Base-by-base conservation (phyloP, 2,888 invertebrate species). In the Dorcus parallelipipedus region DNA sequence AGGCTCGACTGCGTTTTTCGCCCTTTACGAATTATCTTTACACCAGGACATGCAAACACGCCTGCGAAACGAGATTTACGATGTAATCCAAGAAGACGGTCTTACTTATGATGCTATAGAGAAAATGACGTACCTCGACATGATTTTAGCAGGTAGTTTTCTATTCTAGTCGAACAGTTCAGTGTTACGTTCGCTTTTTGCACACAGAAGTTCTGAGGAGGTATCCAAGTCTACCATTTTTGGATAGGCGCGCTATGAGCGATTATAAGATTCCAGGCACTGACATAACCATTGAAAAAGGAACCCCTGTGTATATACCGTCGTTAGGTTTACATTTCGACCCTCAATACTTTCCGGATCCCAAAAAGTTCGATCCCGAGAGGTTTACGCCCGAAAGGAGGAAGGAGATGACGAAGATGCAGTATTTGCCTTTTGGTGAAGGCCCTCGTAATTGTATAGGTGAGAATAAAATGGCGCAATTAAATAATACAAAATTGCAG, bases 401-500 rank as follows among this genome's bases (percentile, higher is more conserved):
- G 23, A 33, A 42, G 6, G 49, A 8, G 7, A 49, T 47, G 14
- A 23, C 38, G 3, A 23, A 23, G 1, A 26, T 23, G 38, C 9
- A 48, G 3, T 58, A 49, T 38, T 4, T 58, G n/a, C 53, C 58
- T 3, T 58, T 58, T 40, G 58, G 58, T 9, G 53, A 42, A 47
- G 53, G 58, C 2, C 49, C 52, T 26, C 49, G 58, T 49, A 58
- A 14, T 38, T 58, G 58, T 53, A 58, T 58, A 26, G 58, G 56
- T 10, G 9, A 42, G 38, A 49, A 33, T 33, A 7, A 33, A 33
- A 33, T 26, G 26, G 26, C 26, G 5, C 5, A 33, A 33, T 33
- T 33, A 26, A 26, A 3, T 3, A 3, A 26, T 26, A 26, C 2
- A 26, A 4, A 26, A 26, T 26, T 26, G 2, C 26, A 26, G 26